These are phyloP conservation scores for Cryptophagus acutangulus DNA, from an alignment of 2,888 invertebrate genomes.

Conservation along the genomic window DNA sequence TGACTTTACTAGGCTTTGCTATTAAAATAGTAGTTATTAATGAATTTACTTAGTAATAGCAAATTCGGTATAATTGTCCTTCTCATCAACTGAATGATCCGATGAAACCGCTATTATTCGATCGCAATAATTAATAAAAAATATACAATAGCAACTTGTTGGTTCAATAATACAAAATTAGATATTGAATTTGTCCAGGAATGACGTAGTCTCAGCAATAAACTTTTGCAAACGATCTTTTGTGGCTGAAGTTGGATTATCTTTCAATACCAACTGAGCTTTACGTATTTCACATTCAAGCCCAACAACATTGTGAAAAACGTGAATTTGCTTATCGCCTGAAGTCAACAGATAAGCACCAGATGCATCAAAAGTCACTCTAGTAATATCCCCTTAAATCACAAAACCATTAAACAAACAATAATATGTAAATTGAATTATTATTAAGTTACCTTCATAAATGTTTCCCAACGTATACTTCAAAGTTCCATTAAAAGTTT, in stretches of 20 bases:
- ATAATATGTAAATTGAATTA: not conserved
- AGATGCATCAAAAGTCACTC: slow-evolving; percentile 68
- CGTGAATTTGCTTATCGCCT: slow-evolving; percentile 70
- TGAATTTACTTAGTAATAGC: too few relatives aligned
- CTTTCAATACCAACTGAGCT: slow-evolving; percentile 52
- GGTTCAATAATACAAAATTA: too few relatives aligned
- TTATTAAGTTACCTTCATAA: slow-evolving; percentile 51
- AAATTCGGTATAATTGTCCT: too few relatives aligned
- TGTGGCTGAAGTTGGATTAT: slow-evolving; percentile 65
- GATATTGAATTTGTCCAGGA: too few relatives aligned
- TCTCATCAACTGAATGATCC: too few relatives aligned
- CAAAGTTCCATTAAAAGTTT: slow-evolving; percentile 59
- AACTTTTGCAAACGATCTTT: slow-evolving; percentile 69
- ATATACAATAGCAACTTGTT: too few relatives aligned
- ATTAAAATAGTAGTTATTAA: too few relatives aligned
- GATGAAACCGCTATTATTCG: too few relatives aligned
- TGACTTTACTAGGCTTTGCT: too few relatives aligned
- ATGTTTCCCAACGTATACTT: slow-evolving; percentile 65
- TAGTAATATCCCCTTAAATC: slow-evolving; percentile 58
- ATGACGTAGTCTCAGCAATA: too few relatives aligned
- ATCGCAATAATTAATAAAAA: too few relatives aligned
- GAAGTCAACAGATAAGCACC: slow-evolving; percentile 68
- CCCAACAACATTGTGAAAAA: slow-evolving; percentile 76
- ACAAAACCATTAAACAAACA: slow-evolving; percentile 3
- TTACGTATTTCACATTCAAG: slow-evolving; percentile 51